Percentiles rank a stretch among this genome's conserved stretches.
phyloP scores from a whole-genome alignment of 2,113 vertebrate genomes.

The Bolborhynchus lineola region DNA sequence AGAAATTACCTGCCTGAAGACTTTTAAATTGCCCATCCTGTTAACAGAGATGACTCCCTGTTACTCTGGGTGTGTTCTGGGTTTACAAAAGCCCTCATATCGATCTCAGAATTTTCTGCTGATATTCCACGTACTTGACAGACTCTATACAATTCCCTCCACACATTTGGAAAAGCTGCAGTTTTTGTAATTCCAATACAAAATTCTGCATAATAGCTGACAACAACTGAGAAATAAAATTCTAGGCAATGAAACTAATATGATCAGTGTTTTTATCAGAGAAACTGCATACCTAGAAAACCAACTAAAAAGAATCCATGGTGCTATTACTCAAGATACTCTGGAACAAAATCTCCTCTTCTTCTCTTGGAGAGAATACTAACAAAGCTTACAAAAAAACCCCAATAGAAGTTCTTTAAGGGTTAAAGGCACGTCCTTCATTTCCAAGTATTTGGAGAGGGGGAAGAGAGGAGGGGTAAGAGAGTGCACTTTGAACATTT shows the following conservation, averaged over 20 bases:
- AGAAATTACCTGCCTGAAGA: constrained; percentile 19
- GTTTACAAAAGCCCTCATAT: neutral
- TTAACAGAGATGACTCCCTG: neutral
- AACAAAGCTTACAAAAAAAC: neutral
- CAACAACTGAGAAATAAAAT: neutral
- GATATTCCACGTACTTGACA: neutral
- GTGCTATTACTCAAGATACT: neutral
- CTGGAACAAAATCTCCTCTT: neutral
- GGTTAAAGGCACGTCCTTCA: neutral
- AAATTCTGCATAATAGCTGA: neutral
- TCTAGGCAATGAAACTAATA: neutral
- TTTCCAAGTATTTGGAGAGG: neutral
- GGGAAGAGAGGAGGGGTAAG: rapidly evolving
- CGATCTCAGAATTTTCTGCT: neutral
- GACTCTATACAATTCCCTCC: neutral
- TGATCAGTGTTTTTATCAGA: neutral
- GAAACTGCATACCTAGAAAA: neutral
- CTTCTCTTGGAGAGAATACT: neutral
- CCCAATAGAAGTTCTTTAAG: neutral
- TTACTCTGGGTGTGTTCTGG: neutral
- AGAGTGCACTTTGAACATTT: neutral
- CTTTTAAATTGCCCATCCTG: neutral
- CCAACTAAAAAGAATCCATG: neutral
- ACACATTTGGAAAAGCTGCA: rapidly evolving
- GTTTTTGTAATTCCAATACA: neutral